phyloP scores from a whole-genome alignment of 1,140 invertebrate genomes.

The Neodiprion fabricii region DNA sequence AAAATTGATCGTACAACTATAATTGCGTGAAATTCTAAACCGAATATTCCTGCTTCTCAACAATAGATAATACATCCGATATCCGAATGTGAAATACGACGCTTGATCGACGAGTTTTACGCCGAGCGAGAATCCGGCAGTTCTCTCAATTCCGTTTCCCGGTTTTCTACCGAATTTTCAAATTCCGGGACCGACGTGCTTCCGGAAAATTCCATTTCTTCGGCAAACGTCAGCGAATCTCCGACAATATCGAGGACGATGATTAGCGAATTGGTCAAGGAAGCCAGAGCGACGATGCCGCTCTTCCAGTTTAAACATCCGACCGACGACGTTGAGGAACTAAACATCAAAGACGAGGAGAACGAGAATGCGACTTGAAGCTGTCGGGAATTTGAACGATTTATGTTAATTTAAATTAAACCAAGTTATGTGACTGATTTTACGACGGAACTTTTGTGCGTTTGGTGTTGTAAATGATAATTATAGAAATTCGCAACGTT shows the following conservation, averaged over 20 bases:
- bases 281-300: constrained; percentile 5
- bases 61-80: neutral
- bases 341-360: neutral
- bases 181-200: neutral
- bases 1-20: neutral
- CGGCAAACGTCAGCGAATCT: neutral
- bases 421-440: too few species aligned
- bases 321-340: neutral
- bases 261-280: constrained; percentile 6
- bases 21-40: neutral
- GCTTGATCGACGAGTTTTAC: constrained; percentile 1
- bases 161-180: neutral
- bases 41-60: neutral
- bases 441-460: too few species aligned
- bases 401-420: too few species aligned
- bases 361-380: neutral
- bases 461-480: too few species aligned
- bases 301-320: constrained; percentile 3
- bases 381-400: too few species aligned
- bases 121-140: neutral
- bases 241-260: neutral
- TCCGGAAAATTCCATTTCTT: neutral
- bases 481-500: neutral
- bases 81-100: neutral
- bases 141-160: neutral